Percentiles rank a stretch among this genome's conserved stretches.
Conservation (phyloP, 2,888 invertebrate genomes). For the Tanytarsus gracilentus region DNA sequence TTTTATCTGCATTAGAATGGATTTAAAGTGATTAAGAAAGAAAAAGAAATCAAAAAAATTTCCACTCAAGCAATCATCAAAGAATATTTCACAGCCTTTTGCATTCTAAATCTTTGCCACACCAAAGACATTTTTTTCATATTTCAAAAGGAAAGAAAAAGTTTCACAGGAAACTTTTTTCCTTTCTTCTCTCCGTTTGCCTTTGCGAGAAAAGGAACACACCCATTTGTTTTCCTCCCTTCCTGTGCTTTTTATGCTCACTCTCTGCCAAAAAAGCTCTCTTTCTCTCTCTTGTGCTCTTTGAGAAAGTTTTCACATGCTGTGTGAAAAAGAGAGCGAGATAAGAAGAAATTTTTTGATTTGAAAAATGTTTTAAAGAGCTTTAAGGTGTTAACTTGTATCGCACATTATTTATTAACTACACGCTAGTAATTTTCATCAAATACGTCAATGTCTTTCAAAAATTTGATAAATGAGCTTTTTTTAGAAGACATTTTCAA, state of each 20-base stretch:
- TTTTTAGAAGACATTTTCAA: too few species aligned
- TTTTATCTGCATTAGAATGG: too few species aligned
- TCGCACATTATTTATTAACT: neutral
- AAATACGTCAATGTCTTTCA: too few species aligned
- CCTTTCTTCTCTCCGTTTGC: neutral
- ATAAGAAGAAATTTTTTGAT: too few species aligned
- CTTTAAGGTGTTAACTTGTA: neutral
- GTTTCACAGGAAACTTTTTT: slow-evolving; percentile 12
- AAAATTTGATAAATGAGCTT: too few species aligned
- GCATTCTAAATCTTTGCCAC: too few species aligned
- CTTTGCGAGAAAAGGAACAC: slow-evolving; percentile 22
- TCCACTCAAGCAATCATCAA: too few species aligned
- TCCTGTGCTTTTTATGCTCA: slow-evolving; percentile 19
- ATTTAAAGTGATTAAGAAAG: too few species aligned
- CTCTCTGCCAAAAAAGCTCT: neutral
- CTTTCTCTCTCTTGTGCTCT: neutral
- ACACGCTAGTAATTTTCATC: too few species aligned
- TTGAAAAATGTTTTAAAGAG: too few species aligned
- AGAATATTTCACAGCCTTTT: too few species aligned
- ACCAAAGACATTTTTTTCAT: neutral
- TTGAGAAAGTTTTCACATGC: neutral
- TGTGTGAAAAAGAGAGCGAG: slow-evolving; percentile 16
- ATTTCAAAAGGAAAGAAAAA: slow-evolving; percentile 7
- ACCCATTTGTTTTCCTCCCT: slow-evolving; percentile 28
- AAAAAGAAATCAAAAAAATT: too few species aligned